Conservation (phyloP, 2,888 invertebrate genomes). For the Microchrysa polita region DNA sequence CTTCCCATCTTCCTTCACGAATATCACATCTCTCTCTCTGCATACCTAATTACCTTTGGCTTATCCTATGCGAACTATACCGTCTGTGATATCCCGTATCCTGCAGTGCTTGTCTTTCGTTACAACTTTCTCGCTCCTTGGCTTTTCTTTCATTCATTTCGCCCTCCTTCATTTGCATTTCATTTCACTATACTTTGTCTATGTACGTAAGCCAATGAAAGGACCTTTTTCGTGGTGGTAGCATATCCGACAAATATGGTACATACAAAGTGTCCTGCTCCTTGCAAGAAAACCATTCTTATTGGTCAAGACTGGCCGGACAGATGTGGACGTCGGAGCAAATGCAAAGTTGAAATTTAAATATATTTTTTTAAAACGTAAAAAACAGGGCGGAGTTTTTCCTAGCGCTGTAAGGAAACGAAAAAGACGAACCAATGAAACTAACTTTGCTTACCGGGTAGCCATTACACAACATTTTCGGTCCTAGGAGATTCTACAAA, state of each 20-base stretch:
- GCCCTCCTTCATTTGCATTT: constrained; percentile 18
- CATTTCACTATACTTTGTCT: constrained; percentile 16
- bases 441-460: constrained; percentile 14
- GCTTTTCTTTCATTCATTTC: constrained; percentile 25
- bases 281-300: constrained; percentile 21
- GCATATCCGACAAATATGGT: not conserved
- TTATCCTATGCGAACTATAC: constrained; percentile 2
- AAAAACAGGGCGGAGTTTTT: constrained; percentile 36
- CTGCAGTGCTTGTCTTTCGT: not conserved
- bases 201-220: constrained; percentile 33
- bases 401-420: too few relatives aligned
- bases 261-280: constrained; percentile 13
- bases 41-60: constrained; percentile 7
- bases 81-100: not conserved
- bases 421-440: constrained; percentile 42
- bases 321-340: too few relatives aligned
- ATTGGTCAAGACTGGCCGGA: constrained; percentile 38
- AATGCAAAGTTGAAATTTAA: constrained; percentile 12
- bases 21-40: constrained; percentile 6
- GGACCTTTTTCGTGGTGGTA: not conserved
- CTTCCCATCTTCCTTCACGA: not conserved
- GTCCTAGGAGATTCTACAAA: constrained; percentile 13
- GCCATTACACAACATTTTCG: constrained; percentile 16
- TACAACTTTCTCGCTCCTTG: constrained; percentile 17
- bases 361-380: constrained; percentile 28